Evolutionary conservation across 2,797 vertebrate genomes (phyloP).

Genomic region (Lepus oiostolus): DNA sequence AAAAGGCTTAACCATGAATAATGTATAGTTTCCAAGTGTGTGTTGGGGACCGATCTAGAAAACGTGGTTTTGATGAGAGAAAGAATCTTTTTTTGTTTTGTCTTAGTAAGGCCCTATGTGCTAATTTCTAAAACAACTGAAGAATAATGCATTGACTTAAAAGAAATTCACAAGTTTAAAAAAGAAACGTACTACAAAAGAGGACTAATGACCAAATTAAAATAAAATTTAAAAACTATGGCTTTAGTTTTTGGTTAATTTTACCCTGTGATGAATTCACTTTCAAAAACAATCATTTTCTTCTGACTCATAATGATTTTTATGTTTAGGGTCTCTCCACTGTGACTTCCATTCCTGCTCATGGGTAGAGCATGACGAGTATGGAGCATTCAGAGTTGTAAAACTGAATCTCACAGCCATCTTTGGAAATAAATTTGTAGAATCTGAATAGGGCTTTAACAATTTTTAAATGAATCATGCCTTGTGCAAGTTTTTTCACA

Average conservation of each 20-base stretch:
- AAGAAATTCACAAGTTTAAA: constrained; percentile 44
- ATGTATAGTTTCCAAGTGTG: background rate
- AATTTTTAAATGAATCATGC: constrained; percentile 84
- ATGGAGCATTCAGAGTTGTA: constrained; percentile 2
- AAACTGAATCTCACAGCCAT: constrained; percentile 17
- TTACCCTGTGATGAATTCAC: constrained; percentile 3
- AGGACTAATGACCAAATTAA: constrained; percentile 13
- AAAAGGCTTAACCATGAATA: background rate
- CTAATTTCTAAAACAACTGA: constrained; percentile 34
- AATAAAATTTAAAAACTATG: constrained; percentile 17
- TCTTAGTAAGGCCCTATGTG: background rate
- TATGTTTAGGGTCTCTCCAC: background rate
- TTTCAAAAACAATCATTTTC: background rate
- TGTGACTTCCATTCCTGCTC: background rate
- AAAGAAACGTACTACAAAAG: constrained; percentile 20
- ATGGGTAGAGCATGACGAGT: background rate
- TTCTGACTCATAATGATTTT: background rate
- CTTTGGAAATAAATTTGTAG: constrained; percentile 40
- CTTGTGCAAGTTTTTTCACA: constrained; percentile 25
- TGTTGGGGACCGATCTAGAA: background rate
- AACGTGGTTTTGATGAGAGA: background rate
- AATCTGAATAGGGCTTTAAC: constrained; percentile 75
- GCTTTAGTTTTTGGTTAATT: constrained; percentile 38
- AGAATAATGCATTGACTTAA: background rate
- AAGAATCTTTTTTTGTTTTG: background rate